Conservation (phyloP, 2,797 vertebrate genomes). For the Eleutherodactylus coqui region DNA sequence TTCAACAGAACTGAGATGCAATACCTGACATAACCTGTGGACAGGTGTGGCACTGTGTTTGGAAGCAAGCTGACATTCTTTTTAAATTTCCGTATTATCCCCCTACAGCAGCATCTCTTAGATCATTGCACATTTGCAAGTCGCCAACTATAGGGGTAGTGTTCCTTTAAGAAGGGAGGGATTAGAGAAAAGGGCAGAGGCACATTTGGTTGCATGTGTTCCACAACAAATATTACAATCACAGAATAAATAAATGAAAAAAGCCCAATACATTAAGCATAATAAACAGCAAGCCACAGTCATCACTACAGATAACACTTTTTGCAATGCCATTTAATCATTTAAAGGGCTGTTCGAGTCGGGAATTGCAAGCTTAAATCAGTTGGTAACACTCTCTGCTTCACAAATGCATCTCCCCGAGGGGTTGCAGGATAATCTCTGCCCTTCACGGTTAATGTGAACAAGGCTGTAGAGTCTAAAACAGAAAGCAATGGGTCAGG, state of each 20-base stretch:
- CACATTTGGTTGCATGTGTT: not conserved
- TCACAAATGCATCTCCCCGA: constrained; percentile 36
- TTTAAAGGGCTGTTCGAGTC: constrained; percentile 34
- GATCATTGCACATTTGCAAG: not conserved
- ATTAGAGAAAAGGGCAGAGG: not conserved
- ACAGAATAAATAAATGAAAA: constrained; percentile 35
- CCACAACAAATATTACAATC: constrained; percentile 31
- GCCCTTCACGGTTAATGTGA: constrained; percentile 47
- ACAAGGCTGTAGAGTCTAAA: not conserved
- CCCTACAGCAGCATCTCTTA: not conserved
- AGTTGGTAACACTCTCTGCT: constrained; percentile 38
- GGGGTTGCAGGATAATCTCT: constrained; percentile 19
- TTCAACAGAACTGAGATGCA: not conserved
- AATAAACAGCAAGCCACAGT: not conserved
- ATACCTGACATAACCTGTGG: not conserved
- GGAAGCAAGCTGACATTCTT: not conserved
- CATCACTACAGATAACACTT: constrained; percentile 32
- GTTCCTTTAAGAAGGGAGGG: not conserved
- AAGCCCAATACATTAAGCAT: not conserved
- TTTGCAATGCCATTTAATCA: constrained; percentile 40
- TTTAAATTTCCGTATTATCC: not conserved
- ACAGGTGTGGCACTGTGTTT: not conserved
- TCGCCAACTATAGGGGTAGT: not conserved
- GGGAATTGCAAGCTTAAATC: constrained; percentile 50
- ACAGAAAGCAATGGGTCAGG: constrained; percentile 3